Evolutionary conservation across 1,140 invertebrate genomes (phyloP).

Genomic region (Cyclargus thomasi): DNA sequence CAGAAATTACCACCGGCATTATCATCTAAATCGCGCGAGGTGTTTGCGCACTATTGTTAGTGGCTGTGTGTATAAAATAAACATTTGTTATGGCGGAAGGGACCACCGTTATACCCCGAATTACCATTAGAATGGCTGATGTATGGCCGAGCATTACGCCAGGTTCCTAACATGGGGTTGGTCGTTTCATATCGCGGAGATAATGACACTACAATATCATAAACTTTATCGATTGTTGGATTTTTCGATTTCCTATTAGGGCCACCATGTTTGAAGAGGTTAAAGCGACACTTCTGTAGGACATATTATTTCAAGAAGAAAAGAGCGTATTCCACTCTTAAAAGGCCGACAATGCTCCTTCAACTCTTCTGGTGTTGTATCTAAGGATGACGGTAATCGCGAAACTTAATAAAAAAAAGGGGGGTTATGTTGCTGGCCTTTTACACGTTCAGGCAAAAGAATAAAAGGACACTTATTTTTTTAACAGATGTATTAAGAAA

Average conservation of each 20-base stretch:
- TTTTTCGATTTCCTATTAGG: neutral
- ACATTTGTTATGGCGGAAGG: constrained; percentile 69
- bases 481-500: no score
- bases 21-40: constrained; percentile 74
- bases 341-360: no score
- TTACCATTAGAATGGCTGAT: constrained; percentile 72
- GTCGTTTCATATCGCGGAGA: constrained; percentile 20
- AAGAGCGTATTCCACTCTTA: no score
- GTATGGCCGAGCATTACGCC: constrained; percentile 53
- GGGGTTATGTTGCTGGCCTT: no score
- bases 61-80: constrained; percentile 75
- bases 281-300: no score
- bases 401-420: no score
- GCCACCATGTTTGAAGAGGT: no score
- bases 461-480: no score
- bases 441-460: no score
- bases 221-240: constrained; percentile 20
- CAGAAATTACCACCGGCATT: constrained; percentile 60
- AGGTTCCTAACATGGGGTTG: constrained; percentile 29
- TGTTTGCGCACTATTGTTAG: constrained; percentile 75
- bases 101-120: constrained; percentile 52
- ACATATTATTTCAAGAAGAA: no score
- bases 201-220: constrained; percentile 21
- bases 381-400: no score
- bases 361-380: no score